These are phyloP conservation scores for Melitaea athalia DNA, from an alignment of 2,888 invertebrate species.

Conservation along the genomic window DNA sequence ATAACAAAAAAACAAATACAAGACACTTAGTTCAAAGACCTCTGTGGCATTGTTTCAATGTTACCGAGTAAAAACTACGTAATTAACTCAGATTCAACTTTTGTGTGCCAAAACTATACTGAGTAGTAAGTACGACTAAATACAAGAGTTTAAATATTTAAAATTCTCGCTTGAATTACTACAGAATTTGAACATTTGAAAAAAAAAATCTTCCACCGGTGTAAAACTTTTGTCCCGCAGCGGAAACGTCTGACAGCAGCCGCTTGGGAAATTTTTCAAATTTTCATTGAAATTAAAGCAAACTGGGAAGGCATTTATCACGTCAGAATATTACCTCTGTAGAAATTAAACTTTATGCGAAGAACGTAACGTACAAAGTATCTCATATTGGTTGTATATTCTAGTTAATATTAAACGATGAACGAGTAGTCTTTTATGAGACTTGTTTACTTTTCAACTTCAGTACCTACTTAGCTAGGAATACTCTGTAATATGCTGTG, in stretches of 20 bases:
- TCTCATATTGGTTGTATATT: slow-evolving; percentile 26
- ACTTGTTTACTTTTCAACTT: background rate
- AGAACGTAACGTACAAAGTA: slow-evolving; percentile 25
- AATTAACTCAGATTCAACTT: background rate
- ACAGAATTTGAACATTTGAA: background rate
- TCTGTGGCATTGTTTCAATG: too few species aligned
- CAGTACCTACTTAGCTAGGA: background rate
- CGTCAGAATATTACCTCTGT: slow-evolving; percentile 49
- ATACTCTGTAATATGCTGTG: background rate
- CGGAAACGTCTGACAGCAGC: slow-evolving; percentile 44
- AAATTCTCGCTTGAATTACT: background rate
- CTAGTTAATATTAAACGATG: slow-evolving; percentile 23
- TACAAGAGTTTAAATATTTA: background rate
- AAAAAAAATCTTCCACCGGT: slow-evolving; percentile 25
- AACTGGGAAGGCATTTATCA: slow-evolving; percentile 67
- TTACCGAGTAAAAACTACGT: background rate
- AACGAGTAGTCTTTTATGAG: slow-evolving; percentile 7
- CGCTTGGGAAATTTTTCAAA: slow-evolving; percentile 76
- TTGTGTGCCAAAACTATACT: background rate
- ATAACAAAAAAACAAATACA: too few species aligned
- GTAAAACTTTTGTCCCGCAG: slow-evolving; percentile 31
- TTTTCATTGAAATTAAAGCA: slow-evolving; percentile 73
- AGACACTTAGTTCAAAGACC: too few species aligned
- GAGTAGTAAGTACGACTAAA: background rate
- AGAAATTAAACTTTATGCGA: slow-evolving; percentile 47